Evolutionary conservation across 1,140 invertebrate species (phyloP).

Genomic region (Matsumurasca onukii): DNA sequence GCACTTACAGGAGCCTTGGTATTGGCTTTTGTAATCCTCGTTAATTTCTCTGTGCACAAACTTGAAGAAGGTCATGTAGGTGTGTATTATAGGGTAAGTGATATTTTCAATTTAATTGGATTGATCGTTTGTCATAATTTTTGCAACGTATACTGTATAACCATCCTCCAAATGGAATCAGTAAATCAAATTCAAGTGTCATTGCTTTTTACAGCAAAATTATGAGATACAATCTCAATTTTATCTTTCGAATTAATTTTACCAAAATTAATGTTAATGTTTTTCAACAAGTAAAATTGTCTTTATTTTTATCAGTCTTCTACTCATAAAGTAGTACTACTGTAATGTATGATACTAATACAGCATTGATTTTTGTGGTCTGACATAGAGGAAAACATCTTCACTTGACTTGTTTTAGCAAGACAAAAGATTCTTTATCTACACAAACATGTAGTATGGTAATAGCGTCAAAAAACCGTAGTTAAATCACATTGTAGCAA

Average conservation of each 20-base stretch:
- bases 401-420: too few relatives aligned
- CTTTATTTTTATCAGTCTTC: too few relatives aligned
- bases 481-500: neutral
- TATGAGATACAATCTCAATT: slow-evolving; percentile 8
- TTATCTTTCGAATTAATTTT: neutral
- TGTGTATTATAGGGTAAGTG: slow-evolving; percentile 82
- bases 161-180: neutral
- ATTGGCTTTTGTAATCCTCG: slow-evolving; percentile 34
- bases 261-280: neutral
- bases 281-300: too few relatives aligned
- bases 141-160: neutral
- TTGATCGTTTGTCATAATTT: neutral
- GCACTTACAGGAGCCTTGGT: slow-evolving; percentile 27
- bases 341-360: too few relatives aligned
- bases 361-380: too few relatives aligned
- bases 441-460: too few relatives aligned
- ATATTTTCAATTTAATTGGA: neutral
- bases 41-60: slow-evolving; percentile 71
- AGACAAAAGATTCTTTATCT: too few relatives aligned
- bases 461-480: too few relatives aligned
- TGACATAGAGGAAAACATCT: neutral
- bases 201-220: neutral
- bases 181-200: neutral
- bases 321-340: too few relatives aligned
- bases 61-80: slow-evolving; percentile 89